These are phyloP conservation scores for Diplolepis rosae DNA, from an alignment of 2,888 invertebrate genomes.

Conservation along the genomic window DNA sequence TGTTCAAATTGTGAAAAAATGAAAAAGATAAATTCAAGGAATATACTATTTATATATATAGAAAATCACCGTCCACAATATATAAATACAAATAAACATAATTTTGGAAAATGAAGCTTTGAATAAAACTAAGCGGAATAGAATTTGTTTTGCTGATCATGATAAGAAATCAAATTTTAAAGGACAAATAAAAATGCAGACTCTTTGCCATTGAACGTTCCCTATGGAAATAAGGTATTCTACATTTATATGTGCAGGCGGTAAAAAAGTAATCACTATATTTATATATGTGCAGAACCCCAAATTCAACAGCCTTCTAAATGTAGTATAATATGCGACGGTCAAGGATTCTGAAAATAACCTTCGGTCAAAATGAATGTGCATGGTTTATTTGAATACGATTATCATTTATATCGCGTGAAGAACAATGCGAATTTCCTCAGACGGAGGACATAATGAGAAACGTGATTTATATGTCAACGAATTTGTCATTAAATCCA, in stretches of 20 bases:
- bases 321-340: neutral
- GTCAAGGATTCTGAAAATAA: conserved; percentile 20
- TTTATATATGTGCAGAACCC: neutral
- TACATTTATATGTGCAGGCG: neutral
- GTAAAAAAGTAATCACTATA: conserved; percentile 5
- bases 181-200: too few species aligned
- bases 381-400: conserved; percentile 16
- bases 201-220: too few species aligned
- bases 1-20: too few species aligned
- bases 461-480: conserved; percentile 12
- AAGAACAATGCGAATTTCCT: neutral
- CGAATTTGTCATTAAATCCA: neutral
- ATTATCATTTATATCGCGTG: conserved; percentile 21
- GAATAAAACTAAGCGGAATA: too few species aligned
- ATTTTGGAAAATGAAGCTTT: too few species aligned
- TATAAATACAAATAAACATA: too few species aligned
- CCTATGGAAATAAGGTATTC: neutral
- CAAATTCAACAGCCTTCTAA: conserved; percentile 16
- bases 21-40: too few species aligned
- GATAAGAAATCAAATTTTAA: too few species aligned
- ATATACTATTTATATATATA: too few species aligned
- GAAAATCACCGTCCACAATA: too few species aligned
- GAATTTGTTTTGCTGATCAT: too few species aligned
- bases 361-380: conserved; percentile 15
- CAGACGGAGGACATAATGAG: conserved; percentile 10